Percentiles rank a stretch among this genome's conserved stretches.
Evolutionary conservation across 2,888 invertebrate genomes (phyloP).

Genomic region (Drosophila silvestris): DNA sequence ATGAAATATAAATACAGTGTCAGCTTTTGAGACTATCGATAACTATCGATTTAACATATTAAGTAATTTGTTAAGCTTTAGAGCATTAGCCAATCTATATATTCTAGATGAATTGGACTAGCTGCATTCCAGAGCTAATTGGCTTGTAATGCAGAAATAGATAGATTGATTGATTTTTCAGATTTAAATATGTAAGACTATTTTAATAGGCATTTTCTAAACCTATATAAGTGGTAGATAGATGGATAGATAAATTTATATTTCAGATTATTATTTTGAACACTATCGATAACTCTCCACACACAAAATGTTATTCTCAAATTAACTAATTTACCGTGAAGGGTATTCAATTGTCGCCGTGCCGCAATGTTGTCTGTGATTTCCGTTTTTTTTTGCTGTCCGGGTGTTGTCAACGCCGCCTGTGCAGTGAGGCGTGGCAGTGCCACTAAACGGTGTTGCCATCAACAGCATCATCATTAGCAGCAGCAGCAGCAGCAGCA

Average conservation of each 20-base stretch:
- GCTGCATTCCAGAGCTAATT: not conserved
- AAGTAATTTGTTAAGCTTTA: not conserved
- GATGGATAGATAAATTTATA: no score
- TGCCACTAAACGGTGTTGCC: slow-evolving; percentile 61
- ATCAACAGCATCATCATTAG: slow-evolving; percentile 37
- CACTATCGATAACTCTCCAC: not conserved
- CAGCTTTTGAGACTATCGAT: not conserved
- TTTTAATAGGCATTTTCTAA: not conserved
- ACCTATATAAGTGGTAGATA: no score
- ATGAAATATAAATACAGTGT: no score
- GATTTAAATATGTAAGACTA: not conserved
- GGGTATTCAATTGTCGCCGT: slow-evolving; percentile 3
- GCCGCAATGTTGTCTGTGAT: not conserved
- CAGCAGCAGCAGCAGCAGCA: slow-evolving; percentile 25
- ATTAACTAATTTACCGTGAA: not conserved
- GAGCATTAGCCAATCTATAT: not conserved
- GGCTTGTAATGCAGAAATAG: not conserved
- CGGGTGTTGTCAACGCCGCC: slow-evolving; percentile 64
- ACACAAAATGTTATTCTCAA: not conserved
- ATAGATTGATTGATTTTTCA: not conserved
- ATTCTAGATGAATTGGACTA: not conserved
- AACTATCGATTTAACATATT: not conserved
- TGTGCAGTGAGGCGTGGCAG: slow-evolving; percentile 71
- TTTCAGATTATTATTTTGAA: no score
- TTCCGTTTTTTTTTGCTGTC: slow-evolving; percentile 2